These are phyloP conservation scores for Linnaemya vulpina DNA, from an alignment of 2,888 invertebrate species.

Conservation along the genomic window DNA sequence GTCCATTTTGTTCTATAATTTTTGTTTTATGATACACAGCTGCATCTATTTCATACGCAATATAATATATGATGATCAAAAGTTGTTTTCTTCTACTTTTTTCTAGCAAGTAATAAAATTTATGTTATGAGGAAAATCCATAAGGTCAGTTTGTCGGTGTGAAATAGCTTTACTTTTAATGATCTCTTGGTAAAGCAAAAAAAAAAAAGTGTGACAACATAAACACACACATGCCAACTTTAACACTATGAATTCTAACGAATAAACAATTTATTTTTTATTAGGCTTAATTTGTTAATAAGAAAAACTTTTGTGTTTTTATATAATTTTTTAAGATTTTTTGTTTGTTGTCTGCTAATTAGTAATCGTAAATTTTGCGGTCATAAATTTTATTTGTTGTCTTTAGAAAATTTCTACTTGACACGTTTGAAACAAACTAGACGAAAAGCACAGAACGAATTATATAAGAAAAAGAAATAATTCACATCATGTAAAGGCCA, in stretches of 20 bases:
- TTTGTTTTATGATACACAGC: constrained; percentile 53
- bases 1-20: constrained; percentile 36
- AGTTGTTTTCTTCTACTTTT: constrained; percentile 6
- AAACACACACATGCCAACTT: background rate
- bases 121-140: constrained; percentile 43
- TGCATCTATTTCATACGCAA: constrained; percentile 17
- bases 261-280: constrained; percentile 67
- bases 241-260: constrained; percentile 2
- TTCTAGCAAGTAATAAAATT: constrained; percentile 36
- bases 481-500: constrained; percentile 48
- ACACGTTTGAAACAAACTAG: constrained; percentile 43
- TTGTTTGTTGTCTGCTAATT: constrained; percentile 57
- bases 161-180: constrained; percentile 47
- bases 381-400: constrained; percentile 63
- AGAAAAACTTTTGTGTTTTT: constrained; percentile 3
- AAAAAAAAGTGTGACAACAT: constrained; percentile 31
- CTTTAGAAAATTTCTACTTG: constrained; percentile 34
- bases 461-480: constrained; percentile 11
- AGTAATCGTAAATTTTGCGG: constrained; percentile 69
- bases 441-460: constrained; percentile 38
- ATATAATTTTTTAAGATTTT: constrained; percentile 1
- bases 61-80: constrained; percentile 16
- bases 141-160: constrained; percentile 56
- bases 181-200: constrained; percentile 49
- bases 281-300: constrained; percentile 65